Base-by-base conservation (phyloP, 2,888 invertebrate species). In the Clivina fossor region DNA sequence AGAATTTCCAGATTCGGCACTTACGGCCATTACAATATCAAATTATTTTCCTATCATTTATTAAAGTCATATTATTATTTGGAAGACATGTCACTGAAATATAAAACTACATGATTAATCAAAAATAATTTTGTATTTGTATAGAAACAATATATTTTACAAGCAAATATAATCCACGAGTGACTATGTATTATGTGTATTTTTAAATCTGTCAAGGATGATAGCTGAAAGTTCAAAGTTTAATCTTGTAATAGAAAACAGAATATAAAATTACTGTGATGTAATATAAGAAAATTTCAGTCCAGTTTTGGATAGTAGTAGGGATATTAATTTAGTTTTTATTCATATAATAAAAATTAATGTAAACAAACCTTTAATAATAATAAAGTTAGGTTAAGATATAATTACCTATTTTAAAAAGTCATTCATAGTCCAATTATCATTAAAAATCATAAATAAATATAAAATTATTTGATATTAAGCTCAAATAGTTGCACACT, bases 171-270 rank as follows among this genome's bases (percentile, higher is more conserved):
- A 16, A 37, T 40, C 19, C 20, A 40, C 49, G 18, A 19, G 28
- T 49, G 40, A 26, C 49, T 49, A 44, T 47, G 46, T 19, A 32
- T 20, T 47, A 16, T n/a, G 33, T 33, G 37, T 50, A 50, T 50
- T 44, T 53, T 37, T 53, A 35, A 26, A 16, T 43, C 26, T 22
- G 26, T 44, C 53, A 43, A 44, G 43, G 53, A 51, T 51, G 51
- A 24, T 41, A 22, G 51, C 37, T 43, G 37, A 35, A 58, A 53
- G 58, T 53, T 60, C 60, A 60, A 60, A 60, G 60, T 56, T 55
- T 59, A 55, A 30, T 58, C 19, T 48, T 50, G 57, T 41, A 41
- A 46, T 51, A 28, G 24, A 49, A 53, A 44, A 53, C n/a, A n/a
- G 26, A 19, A 44, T 15, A 35, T 32, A 26, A 44, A 53, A 33